These are phyloP conservation scores for Octonoba sinensis DNA, from an alignment of 2,888 invertebrate genomes.

Conservation along the genomic window DNA sequence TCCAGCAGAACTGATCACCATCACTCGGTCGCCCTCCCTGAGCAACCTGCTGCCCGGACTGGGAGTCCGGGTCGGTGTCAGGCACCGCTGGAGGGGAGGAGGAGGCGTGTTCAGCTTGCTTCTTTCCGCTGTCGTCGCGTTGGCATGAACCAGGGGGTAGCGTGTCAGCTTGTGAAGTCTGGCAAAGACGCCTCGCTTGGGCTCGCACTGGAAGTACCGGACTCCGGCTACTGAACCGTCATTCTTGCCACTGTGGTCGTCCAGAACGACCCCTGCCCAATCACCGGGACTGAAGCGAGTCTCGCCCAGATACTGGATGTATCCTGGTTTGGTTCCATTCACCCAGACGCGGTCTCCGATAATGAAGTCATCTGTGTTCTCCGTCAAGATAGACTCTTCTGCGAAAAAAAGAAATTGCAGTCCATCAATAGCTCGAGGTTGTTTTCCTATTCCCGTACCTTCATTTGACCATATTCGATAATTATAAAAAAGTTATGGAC, in stretches of 20 bases:
- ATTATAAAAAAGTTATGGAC: too few species aligned
- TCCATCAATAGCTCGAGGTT: too few species aligned
- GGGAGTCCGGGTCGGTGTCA: constrained; percentile 63
- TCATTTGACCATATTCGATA: too few species aligned
- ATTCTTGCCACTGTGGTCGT: constrained; percentile 96
- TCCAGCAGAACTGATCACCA: constrained; percentile 84
- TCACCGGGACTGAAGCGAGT: constrained; percentile 98
- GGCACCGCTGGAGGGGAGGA: constrained; percentile 33
- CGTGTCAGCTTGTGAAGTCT: constrained; percentile 81
- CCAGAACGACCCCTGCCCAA: constrained; percentile 97
- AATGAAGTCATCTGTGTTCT: constrained; percentile 94
- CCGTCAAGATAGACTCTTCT: constrained; percentile 77
- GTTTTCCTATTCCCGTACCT: not conserved
- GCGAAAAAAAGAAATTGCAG: not conserved
- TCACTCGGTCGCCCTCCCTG: constrained; percentile 90
- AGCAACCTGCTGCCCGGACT: constrained; percentile 70
- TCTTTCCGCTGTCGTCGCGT: constrained; percentile 12
- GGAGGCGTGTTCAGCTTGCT: constrained; percentile 14
- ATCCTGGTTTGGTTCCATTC: constrained; percentile 89
- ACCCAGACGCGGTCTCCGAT: constrained; percentile 96
- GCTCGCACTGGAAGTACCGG: constrained; percentile 93
- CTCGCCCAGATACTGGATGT: constrained; percentile 93
- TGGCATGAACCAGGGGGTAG: constrained; percentile 42
- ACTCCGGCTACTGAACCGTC: constrained; percentile 94
- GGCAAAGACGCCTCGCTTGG: constrained; percentile 93